Evolutionary conservation across 2,888 invertebrate species (phyloP), one percentile per base, ranked within the genome.

Genomic region (Chymomyza amoena): DNA sequence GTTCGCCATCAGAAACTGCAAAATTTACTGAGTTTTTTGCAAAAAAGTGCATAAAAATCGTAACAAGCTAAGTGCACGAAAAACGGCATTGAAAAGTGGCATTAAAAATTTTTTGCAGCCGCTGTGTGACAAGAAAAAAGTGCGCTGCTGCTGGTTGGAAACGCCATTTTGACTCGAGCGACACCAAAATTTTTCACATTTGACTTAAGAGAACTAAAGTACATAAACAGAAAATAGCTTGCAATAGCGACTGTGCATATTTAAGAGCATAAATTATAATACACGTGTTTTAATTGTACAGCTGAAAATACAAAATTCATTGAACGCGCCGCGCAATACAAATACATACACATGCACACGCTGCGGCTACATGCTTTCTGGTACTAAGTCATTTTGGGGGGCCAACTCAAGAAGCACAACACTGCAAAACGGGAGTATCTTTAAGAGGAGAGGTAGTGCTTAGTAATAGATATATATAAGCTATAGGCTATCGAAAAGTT

Each of bases 161-260:
- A 45, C 90, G 90, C 90, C 90, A 90, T 90, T 90, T 90, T 90
- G 88, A 90, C 83, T 89, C 71, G 73, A 74, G 71, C 77, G 66
- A 84, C 78, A 81, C 74, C 78, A 81, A 80, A 32, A 77, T 79
- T 88, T 81, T 80, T 75, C 76, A 16, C 54, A n/a, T 18, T 64
- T 69, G 77, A 56, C 59, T 32, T 61, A 71, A 70, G 57, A 39
- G 74, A 61, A 74, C 63, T 77, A 65, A 52, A 70, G 20, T 45
- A 9, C 16, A 54, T 54, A n/a, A 18, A 54, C 20, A 6, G 54
- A 54, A 16, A 54, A 16, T 16, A 54, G 16, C 9, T 18, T 18
- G 54, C 18, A 20, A 10, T 15, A 54, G 54, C n/a, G 9, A 2
- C 16, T 13, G 54, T 54, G 54, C 9, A 54, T n/a, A 54, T 54